Evolutionary conservation across 2,888 invertebrate species (phyloP), one percentile per base, ranked within the genome.

Genomic region (Coronaproctus castanopsis): DNA sequence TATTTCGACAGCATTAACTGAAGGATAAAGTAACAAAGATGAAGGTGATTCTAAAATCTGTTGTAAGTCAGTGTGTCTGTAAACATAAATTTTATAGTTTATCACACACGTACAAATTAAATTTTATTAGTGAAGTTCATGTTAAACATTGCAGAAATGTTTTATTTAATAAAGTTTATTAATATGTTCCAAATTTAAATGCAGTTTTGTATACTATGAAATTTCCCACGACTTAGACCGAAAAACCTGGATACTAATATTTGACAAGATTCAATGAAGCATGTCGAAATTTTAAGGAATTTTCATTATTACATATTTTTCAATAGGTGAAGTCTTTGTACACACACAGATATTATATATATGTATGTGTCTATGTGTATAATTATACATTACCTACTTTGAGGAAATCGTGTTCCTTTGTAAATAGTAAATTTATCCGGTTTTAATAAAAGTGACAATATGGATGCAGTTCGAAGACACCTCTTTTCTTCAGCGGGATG

Each of bases 401-500:
- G 78, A 22, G 89, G 85, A 72, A 93, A 92, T 66, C 80, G 82
- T 71, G 91, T 91, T 53, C 92, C 92, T 73, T 82, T 83, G 66
- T 75, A 82, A 67, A 83, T 79, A 65, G 83, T 75, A 74, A 91
- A 92, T 73, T 84, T 86, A 58, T 81, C 83, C 57, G 79, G 72
- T 54, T 77, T 75, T 62, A 93, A 72, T 24, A 87, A 85, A 57
- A 88, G 75, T 66, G 82, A 78, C 36, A 95, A 74, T 87, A 95
- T 95, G 14, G 87, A 85, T 19, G 88, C 91, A 24, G 93, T 95
- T 57, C 89, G 80, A 53, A 93, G 75, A 67, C 87, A 86, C 66
- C 93, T 77, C 69, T 87, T 87, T 69, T 89, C 88, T 77, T 93
- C 93, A 62, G 89, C 90, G 18, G 93, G 93, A 75, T 93, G 93